A percentile compares a stretch with the other conserved stretches of the same genome.
Conservation (phyloP, 2,113 vertebrate genomes). For the Anolis sagrei region DNA sequence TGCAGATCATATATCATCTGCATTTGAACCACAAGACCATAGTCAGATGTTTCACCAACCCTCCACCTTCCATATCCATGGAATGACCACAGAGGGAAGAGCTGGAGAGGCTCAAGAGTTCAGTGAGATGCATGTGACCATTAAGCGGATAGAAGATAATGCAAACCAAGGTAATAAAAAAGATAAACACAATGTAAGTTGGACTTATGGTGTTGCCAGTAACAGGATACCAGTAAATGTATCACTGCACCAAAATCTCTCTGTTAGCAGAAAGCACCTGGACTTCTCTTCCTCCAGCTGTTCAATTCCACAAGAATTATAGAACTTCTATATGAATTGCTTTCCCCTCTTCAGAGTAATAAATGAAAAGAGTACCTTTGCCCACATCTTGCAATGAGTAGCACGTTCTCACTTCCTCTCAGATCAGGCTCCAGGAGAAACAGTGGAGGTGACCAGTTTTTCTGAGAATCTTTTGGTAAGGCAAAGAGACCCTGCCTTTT, state of each 20-base stretch:
- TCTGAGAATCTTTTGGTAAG: conserved; percentile 23
- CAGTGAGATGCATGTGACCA: too few species aligned
- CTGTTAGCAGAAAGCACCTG: background rate
- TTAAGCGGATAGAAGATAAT: too few species aligned
- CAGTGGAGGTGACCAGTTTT: background rate
- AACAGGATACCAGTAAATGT: background rate
- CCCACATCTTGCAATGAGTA: conserved; percentile 57
- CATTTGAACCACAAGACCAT: too few species aligned
- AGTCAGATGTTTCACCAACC: too few species aligned
- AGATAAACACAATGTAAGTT: too few species aligned
- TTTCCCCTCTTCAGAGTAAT: background rate
- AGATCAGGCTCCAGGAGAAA: background rate
- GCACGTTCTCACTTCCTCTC: background rate
- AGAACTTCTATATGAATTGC: background rate
- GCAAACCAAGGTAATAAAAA: too few species aligned
- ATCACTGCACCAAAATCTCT: background rate
- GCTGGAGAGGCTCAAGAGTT: too few species aligned
- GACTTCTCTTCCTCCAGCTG: too few species aligned
- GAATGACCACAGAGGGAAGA: too few species aligned
- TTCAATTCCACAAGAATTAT: background rate
- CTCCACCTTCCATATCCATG: too few species aligned
- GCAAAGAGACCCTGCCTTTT: background rate
- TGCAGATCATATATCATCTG: too few species aligned
- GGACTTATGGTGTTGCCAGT: too few species aligned
- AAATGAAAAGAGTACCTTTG: conserved; percentile 63